Conservation (phyloP, 2,113 vertebrate genomes). For the Pedionomus torquatus region DNA sequence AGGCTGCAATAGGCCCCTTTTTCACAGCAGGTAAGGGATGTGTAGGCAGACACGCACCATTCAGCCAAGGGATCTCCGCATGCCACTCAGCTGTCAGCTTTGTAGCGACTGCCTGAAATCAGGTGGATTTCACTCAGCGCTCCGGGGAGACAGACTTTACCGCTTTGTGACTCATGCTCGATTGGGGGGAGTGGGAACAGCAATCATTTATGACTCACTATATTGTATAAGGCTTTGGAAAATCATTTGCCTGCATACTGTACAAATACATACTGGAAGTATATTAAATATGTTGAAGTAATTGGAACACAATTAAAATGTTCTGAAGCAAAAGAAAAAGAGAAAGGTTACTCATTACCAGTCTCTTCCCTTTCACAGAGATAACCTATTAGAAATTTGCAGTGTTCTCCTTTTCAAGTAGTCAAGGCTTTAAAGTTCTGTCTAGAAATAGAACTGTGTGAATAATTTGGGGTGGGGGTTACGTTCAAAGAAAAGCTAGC, state of each 20-base stretch:
- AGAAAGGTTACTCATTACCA: conserved; percentile 57
- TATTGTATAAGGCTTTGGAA: conserved; percentile 63
- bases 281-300: conserved; percentile 67
- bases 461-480: conserved; percentile 45
- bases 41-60: rapidly evolving
- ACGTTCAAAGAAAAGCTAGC: not conserved
- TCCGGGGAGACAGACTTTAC: conserved; percentile 30
- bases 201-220: conserved; percentile 65
- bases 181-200: not conserved
- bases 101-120: not conserved
- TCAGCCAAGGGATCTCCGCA: not conserved
- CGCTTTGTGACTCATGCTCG: conserved; percentile 29
- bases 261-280: conserved; percentile 62
- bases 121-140: not conserved
- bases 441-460: conserved; percentile 46
- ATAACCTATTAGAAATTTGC: conserved; percentile 31
- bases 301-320: conserved; percentile 70
- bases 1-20: not conserved
- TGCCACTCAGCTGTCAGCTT: not conserved
- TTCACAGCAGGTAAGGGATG: not conserved
- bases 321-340: conserved; percentile 66
- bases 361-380: conserved; percentile 24
- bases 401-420: conserved; percentile 43
- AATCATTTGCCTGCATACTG: conserved; percentile 51
- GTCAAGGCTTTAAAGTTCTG: conserved; percentile 31